A percentile compares a stretch with the other conserved stretches of the same genome.
These are phyloP conservation scores for Megalonaias nervosa DNA, from an alignment of 1,140 invertebrate genomes.

Conservation along the genomic window DNA sequence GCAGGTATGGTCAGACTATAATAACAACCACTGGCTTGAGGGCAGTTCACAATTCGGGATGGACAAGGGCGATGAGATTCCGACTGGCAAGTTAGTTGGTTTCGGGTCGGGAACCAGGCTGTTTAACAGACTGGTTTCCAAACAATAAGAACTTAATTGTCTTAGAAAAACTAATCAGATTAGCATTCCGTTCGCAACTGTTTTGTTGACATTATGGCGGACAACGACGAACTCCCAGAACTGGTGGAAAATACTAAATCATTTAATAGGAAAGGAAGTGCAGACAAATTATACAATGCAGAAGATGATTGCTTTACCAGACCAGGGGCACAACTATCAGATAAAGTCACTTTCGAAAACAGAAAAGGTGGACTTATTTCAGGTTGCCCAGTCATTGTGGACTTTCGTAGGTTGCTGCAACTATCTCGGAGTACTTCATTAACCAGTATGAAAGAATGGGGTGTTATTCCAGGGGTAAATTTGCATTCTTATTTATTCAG, in stretches of 20 bases:
- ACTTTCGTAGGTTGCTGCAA: slow-evolving; percentile 59
- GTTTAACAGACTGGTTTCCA: no score
- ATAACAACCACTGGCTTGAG: no score
- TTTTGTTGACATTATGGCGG: slow-evolving; percentile 65
- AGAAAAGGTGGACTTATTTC: slow-evolving; percentile 50
- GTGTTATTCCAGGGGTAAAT: slow-evolving; percentile 61
- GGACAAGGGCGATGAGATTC: no score
- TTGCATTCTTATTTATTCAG: slow-evolving; percentile 3
- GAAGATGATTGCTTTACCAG: slow-evolving; percentile 42
- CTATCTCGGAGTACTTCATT: slow-evolving; percentile 33
- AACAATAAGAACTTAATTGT: no score
- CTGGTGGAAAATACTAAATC: slow-evolving; percentile 8
- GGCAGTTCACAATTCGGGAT: no score
- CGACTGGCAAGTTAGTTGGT: no score
- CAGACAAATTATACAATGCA: slow-evolving; percentile 16
- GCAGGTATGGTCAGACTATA: no score
- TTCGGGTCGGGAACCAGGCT: no score
- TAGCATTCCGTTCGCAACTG: slow-evolving; percentile 54
- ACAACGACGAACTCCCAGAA: slow-evolving; percentile 26
- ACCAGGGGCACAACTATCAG: slow-evolving; percentile 58
- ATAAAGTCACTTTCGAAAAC: slow-evolving; percentile 55
- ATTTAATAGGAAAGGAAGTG: slow-evolving; percentile 31
- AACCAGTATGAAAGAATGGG: slow-evolving; percentile 28
- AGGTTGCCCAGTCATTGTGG: slow-evolving; percentile 60
- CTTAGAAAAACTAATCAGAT: no score